Conservation (phyloP, 2,888 invertebrate species). For the Cacoxenus indagator region DNA sequence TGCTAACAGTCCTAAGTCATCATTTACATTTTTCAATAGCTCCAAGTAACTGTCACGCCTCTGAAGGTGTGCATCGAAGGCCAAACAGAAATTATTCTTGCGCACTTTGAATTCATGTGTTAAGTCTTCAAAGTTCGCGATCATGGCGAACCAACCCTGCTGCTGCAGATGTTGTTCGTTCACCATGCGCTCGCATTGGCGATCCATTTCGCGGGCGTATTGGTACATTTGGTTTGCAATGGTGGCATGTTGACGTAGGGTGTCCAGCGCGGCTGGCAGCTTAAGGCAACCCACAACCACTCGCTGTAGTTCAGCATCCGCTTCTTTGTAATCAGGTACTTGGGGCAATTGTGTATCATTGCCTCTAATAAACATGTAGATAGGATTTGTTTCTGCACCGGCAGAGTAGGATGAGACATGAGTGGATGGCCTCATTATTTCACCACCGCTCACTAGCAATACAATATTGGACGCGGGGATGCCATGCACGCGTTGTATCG, state of each 20-base stretch:
- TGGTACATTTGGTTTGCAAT: constrained; percentile 88
- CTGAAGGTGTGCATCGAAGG: constrained; percentile 80
- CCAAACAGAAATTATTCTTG: constrained; percentile 80
- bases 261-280: constrained; percentile 82
- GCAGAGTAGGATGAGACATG: constrained; percentile 93
- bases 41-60: constrained; percentile 80
- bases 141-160: constrained; percentile 96
- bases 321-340: too few relatives aligned
- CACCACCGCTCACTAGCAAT: constrained; percentile 93
- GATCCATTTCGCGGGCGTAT: constrained; percentile 81
- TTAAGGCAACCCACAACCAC: constrained; percentile 82
- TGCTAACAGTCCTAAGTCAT: constrained; percentile 81
- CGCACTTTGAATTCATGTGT: constrained; percentile 82
- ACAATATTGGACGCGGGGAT: constrained; percentile 87
- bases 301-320: constrained; percentile 74
- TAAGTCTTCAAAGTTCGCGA: constrained; percentile 95
- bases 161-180: constrained; percentile 96
- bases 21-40: constrained; percentile 77
- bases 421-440: constrained; percentile 82
- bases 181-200: constrained; percentile 86
- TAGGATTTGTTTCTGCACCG: constrained; percentile 95
- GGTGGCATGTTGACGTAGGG: constrained; percentile 83
- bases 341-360: constrained; percentile 73
- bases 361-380: constrained; percentile 89
- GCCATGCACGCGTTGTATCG: constrained; percentile 82